Percentiles rank a stretch among this genome's conserved stretches.
These are phyloP conservation scores for Nematopogon swammerdamellus DNA, from an alignment of 2,888 invertebrate species.

Conservation along the genomic window DNA sequence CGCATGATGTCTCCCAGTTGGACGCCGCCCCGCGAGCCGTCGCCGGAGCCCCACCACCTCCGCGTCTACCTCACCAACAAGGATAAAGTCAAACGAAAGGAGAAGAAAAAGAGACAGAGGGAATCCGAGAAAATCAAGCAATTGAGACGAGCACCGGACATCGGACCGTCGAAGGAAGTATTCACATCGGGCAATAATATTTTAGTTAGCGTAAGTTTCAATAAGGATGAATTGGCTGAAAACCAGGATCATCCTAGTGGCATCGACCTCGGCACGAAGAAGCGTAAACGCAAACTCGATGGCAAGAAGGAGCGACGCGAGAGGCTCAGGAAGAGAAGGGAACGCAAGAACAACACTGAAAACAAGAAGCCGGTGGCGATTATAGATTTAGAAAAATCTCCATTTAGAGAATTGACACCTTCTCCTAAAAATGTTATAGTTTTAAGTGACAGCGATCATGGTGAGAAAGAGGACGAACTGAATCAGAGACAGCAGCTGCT, in stretches of 20 bases:
- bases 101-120: conserved; percentile 38
- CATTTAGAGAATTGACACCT: conserved; percentile 78
- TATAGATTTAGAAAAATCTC: conserved; percentile 81
- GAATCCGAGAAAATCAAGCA: conserved; percentile 33
- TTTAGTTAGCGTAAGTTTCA: conserved; percentile 88
- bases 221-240: conserved; percentile 50
- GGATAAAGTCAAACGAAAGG: conserved; percentile 36
- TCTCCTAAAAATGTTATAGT: conserved; percentile 80
- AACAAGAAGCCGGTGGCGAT: conserved; percentile 77
- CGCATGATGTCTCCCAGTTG: conserved; percentile 62
- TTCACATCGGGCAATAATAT: conserved; percentile 93
- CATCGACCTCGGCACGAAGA: conserved; percentile 19
- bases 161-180: conserved; percentile 82
- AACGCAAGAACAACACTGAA: conserved; percentile 23
- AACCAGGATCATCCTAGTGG: not conserved
- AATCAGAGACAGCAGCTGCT: conserved; percentile 21
- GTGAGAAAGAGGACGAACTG: conserved; percentile 11
- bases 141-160: conserved; percentile 16
- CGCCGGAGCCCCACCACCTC: conserved; percentile 45
- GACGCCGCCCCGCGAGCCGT: conserved; percentile 58
- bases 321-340: conserved; percentile 11
- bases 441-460: conserved; percentile 72
- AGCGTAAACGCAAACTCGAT: conserved; percentile 30
- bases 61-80: conserved; percentile 60
- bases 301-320: conserved; percentile 25